Percentiles rank a stretch among this genome's conserved stretches.
phyloP scores from a whole-genome alignment of 2,888 invertebrate species.

The Lysandra bellargus region DNA sequence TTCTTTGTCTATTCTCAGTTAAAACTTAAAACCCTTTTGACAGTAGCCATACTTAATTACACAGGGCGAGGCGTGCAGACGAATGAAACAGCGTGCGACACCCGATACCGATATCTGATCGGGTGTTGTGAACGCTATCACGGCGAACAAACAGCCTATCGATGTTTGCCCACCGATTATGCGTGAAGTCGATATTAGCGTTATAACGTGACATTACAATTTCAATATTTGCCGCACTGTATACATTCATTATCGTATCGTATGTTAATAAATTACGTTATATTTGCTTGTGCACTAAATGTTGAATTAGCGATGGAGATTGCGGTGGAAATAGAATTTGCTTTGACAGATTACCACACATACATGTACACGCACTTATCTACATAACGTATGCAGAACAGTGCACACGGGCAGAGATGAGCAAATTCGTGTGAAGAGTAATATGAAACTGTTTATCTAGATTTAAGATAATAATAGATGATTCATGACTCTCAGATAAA shows the following conservation, averaged over 20 bases:
- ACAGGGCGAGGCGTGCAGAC: not conserved
- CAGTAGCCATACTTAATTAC: not conserved
- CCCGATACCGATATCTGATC: not conserved
- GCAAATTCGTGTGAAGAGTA: not conserved
- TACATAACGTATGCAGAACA: not conserved
- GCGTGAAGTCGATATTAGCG: slow-evolving; percentile 55
- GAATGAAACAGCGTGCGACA: not conserved
- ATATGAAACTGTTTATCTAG: not conserved
- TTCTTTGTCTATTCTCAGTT: no score
- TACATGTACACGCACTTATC: not conserved
- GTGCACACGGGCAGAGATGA: not conserved
- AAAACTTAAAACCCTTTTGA: no score
- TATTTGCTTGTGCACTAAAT: slow-evolving; percentile 49
- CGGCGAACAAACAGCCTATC: slow-evolving; percentile 28
- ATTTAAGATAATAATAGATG: not conserved
- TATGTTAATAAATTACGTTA: slow-evolving; percentile 44
- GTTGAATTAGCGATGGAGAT: slow-evolving; percentile 49
- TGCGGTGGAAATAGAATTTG: not conserved
- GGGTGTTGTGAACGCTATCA: not conserved
- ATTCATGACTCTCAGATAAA: not conserved
- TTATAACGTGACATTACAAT: slow-evolving; percentile 56
- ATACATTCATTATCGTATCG: slow-evolving; percentile 67
- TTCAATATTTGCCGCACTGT: slow-evolving; percentile 60
- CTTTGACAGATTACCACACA: not conserved
- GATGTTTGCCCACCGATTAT: slow-evolving; percentile 47